Evolutionary conservation across 2,113 vertebrate genomes (phyloP).

Genomic region (Sterna hirundo): DNA sequence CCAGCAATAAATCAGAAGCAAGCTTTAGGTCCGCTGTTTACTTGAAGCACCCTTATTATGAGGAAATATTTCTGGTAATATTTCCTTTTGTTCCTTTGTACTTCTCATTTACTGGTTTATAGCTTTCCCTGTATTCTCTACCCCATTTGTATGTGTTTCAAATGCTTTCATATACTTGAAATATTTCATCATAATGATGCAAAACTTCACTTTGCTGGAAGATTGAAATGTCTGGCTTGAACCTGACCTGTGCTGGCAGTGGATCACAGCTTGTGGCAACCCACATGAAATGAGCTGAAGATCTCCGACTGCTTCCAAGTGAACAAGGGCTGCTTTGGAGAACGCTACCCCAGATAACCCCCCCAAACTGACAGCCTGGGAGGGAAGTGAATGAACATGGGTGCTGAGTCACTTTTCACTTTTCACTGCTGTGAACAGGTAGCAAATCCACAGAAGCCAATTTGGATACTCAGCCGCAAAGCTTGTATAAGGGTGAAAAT

Average conservation of each 20-base stretch:
- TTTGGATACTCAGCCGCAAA: background rate
- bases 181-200: background rate
- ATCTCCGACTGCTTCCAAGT: background rate
- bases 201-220: conserved; percentile 2
- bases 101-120: background rate
- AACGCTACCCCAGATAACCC: background rate
- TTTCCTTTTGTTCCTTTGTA: background rate
- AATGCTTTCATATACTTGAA: background rate
- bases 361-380: background rate
- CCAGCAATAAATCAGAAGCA: background rate
- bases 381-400: background rate
- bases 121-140: background rate
- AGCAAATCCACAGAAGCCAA: background rate
- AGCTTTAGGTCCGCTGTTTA: background rate
- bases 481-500: background rate
- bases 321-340: background rate
- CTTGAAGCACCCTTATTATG: background rate
- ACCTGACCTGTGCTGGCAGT: background rate
- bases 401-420: background rate
- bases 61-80: background rate
- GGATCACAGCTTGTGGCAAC: background rate
- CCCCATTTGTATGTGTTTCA: background rate
- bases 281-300: background rate
- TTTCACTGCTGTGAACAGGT: background rate
- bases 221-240: background rate